phyloP scores from a whole-genome alignment of 2,113 vertebrate species.

The Nannospalax galili region DNA sequence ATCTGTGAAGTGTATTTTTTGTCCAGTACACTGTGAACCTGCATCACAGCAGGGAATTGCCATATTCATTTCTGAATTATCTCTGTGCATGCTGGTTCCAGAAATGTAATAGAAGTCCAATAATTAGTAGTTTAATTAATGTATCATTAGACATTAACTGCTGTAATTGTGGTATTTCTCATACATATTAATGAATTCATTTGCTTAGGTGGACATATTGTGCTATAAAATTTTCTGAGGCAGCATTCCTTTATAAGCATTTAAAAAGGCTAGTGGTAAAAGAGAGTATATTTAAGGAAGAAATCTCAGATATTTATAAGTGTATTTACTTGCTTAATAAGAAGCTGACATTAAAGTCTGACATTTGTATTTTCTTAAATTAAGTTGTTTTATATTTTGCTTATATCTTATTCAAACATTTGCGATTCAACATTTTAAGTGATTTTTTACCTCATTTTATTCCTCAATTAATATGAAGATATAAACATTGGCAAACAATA shows the following conservation, averaged over 20 bases:
- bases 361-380: conserved; percentile 40
- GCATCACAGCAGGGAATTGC: not conserved
- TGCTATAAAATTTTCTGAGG: not conserved
- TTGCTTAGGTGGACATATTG: conserved; percentile 33
- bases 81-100: not conserved
- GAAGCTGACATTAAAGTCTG: conserved; percentile 19
- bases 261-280: conserved; percentile 45
- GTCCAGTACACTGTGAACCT: not conserved
- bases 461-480: conserved; percentile 28
- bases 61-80: not conserved
- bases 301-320: conserved; percentile 40
- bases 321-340: conserved; percentile 41
- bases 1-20: not conserved
- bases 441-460: conserved; percentile 33
- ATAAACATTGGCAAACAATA: conserved; percentile 32
- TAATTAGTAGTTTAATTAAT: conserved; percentile 23
- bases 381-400: conserved; percentile 19
- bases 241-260: not conserved
- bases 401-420: conserved; percentile 42
- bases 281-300: not conserved
- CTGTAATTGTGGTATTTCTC: not conserved
- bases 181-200: conserved; percentile 18
- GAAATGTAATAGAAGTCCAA: not conserved
- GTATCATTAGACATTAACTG: not conserved
- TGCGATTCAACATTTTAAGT: conserved; percentile 14